Evolutionary conservation across 1,140 invertebrate species (phyloP).

Genomic region (Bilobella aurantiaca): DNA sequence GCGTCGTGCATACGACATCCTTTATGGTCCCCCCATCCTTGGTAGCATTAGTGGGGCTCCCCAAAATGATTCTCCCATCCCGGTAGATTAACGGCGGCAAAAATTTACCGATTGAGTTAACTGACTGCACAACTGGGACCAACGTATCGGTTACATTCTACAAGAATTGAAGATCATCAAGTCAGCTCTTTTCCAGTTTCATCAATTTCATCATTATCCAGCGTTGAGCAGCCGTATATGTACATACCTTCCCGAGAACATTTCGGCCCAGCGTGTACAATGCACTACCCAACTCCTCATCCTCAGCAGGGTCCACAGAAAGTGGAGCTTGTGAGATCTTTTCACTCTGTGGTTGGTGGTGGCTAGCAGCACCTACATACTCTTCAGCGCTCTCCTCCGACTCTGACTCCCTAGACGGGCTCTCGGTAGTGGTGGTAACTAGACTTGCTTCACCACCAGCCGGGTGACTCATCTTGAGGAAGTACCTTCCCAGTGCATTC

Average conservation of each 20-base stretch:
- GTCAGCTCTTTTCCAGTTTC: no score
- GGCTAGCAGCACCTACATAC: conserved; percentile 6
- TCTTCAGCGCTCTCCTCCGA: conserved; percentile 3
- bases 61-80: conserved; percentile 36
- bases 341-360: conserved; percentile 17
- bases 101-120: conserved; percentile 40
- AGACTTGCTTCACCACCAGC: conserved; percentile 1
- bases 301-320: conserved; percentile 19
- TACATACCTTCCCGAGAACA: conserved; percentile 55
- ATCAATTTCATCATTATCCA: no score
- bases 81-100: conserved; percentile 45
- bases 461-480: conserved; percentile 57
- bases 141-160: conserved; percentile 64
- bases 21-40: conserved; percentile 29
- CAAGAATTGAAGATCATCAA: not conserved
- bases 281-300: conserved; percentile 54
- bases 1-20: conserved; percentile 58
- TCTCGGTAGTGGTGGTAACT: no score
- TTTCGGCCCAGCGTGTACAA: conserved; percentile 70
- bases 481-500: conserved; percentile 68
- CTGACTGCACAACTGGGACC: conserved; percentile 55
- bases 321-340: not conserved
- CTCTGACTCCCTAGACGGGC: no score
- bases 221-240: no score
- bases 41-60: conserved; percentile 33